Conservation (phyloP, 2,888 invertebrate species). For the Drosophila nr. fundita region DNA sequence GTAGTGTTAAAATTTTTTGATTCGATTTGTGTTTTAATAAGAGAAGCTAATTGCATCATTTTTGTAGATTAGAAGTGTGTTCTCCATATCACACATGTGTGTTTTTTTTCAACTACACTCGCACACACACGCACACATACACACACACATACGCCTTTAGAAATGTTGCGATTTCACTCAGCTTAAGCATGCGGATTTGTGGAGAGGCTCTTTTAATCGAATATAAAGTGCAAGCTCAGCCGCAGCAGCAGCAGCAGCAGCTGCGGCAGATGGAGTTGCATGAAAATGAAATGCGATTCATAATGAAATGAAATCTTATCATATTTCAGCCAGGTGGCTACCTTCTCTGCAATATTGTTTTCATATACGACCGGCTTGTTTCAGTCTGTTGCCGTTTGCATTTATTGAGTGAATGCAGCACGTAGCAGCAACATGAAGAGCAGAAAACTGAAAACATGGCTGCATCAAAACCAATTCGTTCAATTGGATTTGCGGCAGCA, state of each 20-base stretch:
- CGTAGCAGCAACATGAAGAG: slow-evolving; percentile 7
- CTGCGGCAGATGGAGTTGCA: neutral
- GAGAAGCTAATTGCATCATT: neutral
- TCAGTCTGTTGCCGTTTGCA: slow-evolving; percentile 21
- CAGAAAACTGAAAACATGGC: slow-evolving; percentile 2
- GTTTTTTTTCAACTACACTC: no score
- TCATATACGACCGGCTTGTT: slow-evolving; percentile 8
- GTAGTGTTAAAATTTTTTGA: neutral
- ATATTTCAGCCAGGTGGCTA: slow-evolving; percentile 54
- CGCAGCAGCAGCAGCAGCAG: neutral
- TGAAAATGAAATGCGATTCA: slow-evolving; percentile 21
- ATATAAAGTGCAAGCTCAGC: slow-evolving; percentile 12
- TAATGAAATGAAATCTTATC: slow-evolving; percentile 52
- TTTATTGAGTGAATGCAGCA: slow-evolving; percentile 14
- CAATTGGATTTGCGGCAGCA: slow-evolving; percentile 28
- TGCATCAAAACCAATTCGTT: slow-evolving; percentile 22
- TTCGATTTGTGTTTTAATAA: neutral
- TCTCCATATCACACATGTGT: neutral
- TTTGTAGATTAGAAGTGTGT: neutral
- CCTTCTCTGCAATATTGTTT: slow-evolving; percentile 51
- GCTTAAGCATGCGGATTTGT: slow-evolving; percentile 4
- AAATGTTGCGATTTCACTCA: neutral
- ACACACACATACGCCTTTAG: neutral
- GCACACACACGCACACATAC: neutral
- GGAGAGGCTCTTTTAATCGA: slow-evolving; percentile 8